These are phyloP conservation scores for Heliocidaris erythrogramma DNA, from an alignment of 35 echinoderm and acorn worm species.

Conservation along the genomic window DNA sequence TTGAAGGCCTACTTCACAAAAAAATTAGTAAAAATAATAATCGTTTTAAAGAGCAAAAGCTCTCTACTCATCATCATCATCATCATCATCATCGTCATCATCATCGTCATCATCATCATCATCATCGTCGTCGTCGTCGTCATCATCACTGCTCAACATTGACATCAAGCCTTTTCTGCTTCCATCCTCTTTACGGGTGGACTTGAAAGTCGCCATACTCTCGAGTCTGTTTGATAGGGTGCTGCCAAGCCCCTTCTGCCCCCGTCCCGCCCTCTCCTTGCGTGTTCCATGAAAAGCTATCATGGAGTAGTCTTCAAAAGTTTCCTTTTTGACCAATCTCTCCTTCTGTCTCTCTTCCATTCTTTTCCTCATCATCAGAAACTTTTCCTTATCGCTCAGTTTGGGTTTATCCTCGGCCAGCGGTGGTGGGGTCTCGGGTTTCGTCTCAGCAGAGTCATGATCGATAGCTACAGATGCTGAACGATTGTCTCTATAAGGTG, in stretches of 20 bases:
- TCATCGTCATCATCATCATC: background rate
- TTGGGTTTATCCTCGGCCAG: background rate
- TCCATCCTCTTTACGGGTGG: background rate
- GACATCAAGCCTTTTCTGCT: slow-evolving; percentile 6
- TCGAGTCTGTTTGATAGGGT: slow-evolving; percentile 12
- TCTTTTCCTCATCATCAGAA: slow-evolving; percentile 47
- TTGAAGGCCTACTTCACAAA: too few relatives aligned
- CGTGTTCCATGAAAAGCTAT: slow-evolving; percentile 5
- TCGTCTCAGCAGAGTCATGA: background rate
- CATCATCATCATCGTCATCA: background rate
- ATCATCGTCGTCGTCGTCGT: slow-evolving; percentile 39
- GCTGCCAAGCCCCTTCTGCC: background rate
- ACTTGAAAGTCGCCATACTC: slow-evolving; percentile 39
- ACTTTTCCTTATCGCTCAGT: slow-evolving; percentile 60
- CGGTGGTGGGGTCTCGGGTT: slow-evolving; percentile 3
- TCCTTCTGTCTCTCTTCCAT: slow-evolving; percentile 48
- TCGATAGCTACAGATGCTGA: background rate
- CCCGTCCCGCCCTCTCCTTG: slow-evolving; percentile 40
- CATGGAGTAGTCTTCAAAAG: slow-evolving; percentile 43
- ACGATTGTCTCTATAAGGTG: background rate
- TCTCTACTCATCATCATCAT: background rate
- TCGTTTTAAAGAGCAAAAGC: too few relatives aligned
- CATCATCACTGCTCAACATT: slow-evolving; percentile 36
- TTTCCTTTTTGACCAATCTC: slow-evolving; percentile 27
- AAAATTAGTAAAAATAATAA: too few relatives aligned